Base-by-base conservation (phyloP, 2,888 invertebrate genomes). In the Pemphredon lugubris region DNA sequence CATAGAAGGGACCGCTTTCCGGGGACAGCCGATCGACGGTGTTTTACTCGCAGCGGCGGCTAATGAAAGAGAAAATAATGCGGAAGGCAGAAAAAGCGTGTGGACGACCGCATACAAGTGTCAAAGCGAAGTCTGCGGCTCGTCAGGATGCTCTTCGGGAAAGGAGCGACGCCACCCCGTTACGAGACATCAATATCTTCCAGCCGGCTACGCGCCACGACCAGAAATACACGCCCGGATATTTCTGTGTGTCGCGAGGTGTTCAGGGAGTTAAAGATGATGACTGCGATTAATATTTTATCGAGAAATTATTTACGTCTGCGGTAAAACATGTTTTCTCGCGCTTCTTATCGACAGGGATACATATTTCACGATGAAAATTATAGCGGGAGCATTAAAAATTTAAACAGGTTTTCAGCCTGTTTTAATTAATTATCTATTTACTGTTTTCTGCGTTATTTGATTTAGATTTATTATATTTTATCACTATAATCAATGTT, bases 101-200 rank as follows among this genome's bases (percentile, higher is more conserved):
- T 30, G 13, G 48, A 37, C 20, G 44, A 71, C 30, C 34, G 48
- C 40, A 21, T 57, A 48, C 55, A 63, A 68, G 63, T 79, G 81
- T 83, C 79, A 78, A 75, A 79, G 45, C 59, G 65, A 66, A 44
- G 79, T 18, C 73, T 83, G 83, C 13, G 63, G 40, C 66, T 79
- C 73, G 60, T 84, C 83, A 84, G 63, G 47, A 45, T 48, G 50
- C 23, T 53, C 30, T 39, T 47, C 55, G 16, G 50, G 51, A 50
- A 55, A 55, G 64, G 13, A 70, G 30, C 44, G 55, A 68, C 39
- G 65, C 66, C 65, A 80, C 67, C 73, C 61, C 53, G 80, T 82
- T 69, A 65, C 20, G 63, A 54, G 34, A 64, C 77, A 74, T 67
- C 73, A 81, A 83, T 82, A 79, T 73, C 79, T 78, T 55, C 39